A percentile compares a stretch with the other conserved stretches of the same genome.
phyloP scores from a whole-genome alignment of 2,888 invertebrate species.

The Netelia melanura region DNA sequence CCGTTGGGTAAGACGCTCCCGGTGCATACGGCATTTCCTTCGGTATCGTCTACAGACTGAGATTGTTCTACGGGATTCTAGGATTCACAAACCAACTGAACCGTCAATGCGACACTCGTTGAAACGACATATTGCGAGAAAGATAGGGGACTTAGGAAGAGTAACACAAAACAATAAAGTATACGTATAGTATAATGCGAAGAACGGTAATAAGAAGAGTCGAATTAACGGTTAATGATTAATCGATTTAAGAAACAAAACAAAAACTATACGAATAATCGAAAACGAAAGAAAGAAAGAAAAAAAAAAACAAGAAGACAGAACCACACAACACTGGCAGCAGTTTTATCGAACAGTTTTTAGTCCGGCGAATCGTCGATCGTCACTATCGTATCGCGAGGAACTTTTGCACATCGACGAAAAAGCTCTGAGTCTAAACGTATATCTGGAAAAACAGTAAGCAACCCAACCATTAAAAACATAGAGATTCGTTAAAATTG shows the following conservation, averaged over 20 bases:
- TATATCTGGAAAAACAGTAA: conserved; percentile 84
- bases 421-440: conserved; percentile 79
- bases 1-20: conserved; percentile 82
- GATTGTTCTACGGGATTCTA: conserved; percentile 83
- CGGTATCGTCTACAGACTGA: conserved; percentile 83
- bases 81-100: conserved; percentile 83
- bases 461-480: conserved; percentile 82
- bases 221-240: conserved; percentile 49
- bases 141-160: conserved; percentile 43
- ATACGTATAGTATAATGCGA: conserved; percentile 20
- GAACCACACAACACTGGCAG: conserved; percentile 74
- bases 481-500: conserved; percentile 75
- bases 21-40: conserved; percentile 80
- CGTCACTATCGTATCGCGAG: conserved; percentile 61
- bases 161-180: conserved; percentile 31
- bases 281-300: conserved; percentile 68
- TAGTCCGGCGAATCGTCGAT: conserved; percentile 64
- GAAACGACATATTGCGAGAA: conserved; percentile 73
- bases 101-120: conserved; percentile 81
- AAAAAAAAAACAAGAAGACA: conserved; percentile 67
- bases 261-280: neutral
- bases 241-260: conserved; percentile 47
- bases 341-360: conserved; percentile 82
- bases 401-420: conserved; percentile 63
- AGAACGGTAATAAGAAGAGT: conserved; percentile 42